Base-by-base conservation (phyloP, 2,797 vertebrate species). In the Tokudaia muenninki region DNA sequence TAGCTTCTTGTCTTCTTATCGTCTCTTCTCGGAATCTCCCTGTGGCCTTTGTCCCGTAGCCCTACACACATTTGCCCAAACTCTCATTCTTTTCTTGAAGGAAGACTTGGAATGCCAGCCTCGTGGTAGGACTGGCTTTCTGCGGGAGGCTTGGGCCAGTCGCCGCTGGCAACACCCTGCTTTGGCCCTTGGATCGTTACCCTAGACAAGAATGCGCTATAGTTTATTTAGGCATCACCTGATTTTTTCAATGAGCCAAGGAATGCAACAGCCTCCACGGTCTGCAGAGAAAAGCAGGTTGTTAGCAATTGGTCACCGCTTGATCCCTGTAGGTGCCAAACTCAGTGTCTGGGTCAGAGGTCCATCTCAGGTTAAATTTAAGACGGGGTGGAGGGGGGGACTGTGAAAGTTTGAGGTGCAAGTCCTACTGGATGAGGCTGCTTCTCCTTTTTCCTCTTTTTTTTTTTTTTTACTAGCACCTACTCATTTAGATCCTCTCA, bases 161-260 rank as follows among this genome's bases (percentile, higher is more conserved):
- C 72, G 37, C 57, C 37, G 72, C 82, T 95, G 75, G 88, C 47
- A 74, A 31, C 61, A 2, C 67, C 29, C 74, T 12, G 22, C 11
- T 94, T 65, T 92, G 87, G 47, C 79, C 91, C 50, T 84, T 72
- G 96, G 61, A 89, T 59, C 12, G 59, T 50, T 96, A 87, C 8
- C 34, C 57, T 59, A 81, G 86, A 74, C 65, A 96, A 92, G 92
- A 95, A 94, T 94, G 92, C 87, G 47, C 75, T 44, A 80, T 21
- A 34, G 52, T 97, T 97, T 97, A 81, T 92, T 93, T 97, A 93
- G 80, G 94, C 77, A 94, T 94, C 78, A 72, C 90, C 88, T 94
- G 79, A 95, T 22, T 91, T 93, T 95, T 94, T 57, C 50, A 87
- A 1, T 13, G 94, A 78, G 94, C 70, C 63, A 93, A 95, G 57